A percentile compares a stretch with the other conserved stretches of the same genome.
Evolutionary conservation across 23 tunicate genomes (phyloP).

Genomic region (Aplidium turbinatum): DNA sequence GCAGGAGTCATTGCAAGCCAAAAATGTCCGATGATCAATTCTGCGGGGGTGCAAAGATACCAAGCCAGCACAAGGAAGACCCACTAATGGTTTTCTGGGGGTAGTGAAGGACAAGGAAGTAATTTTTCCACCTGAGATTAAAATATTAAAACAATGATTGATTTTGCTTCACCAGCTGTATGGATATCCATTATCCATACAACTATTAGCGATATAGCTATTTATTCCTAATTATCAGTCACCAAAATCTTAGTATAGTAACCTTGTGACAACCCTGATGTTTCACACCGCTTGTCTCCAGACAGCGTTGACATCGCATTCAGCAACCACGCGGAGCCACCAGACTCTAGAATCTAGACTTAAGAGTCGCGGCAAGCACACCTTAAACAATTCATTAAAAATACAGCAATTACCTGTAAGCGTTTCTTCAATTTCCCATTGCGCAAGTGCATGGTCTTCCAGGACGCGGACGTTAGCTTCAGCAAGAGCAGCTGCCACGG

Average conservation of each 20-base stretch:
- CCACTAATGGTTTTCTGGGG: conserved; percentile 54
- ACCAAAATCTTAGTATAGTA: too few relatives aligned
- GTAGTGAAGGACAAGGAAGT: conserved; percentile 59
- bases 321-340: too few relatives aligned
- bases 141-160: too few relatives aligned
- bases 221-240: too few relatives aligned
- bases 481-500: conserved; percentile 31
- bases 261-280: too few relatives aligned
- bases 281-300: too few relatives aligned
- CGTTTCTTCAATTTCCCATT: conserved; percentile 30
- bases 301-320: too few relatives aligned
- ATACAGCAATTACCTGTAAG: conserved; percentile 29
- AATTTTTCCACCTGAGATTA: conserved; percentile 35
- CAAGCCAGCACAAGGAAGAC: conserved; percentile 55
- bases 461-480: conserved; percentile 57
- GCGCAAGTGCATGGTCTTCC: conserved; percentile 56
- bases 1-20: conserved; percentile 79
- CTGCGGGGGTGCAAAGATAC: conserved; percentile 79
- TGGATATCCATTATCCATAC: too few relatives aligned
- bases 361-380: not conserved
- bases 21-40: conserved; percentile 63
- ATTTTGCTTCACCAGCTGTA: too few relatives aligned
- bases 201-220: too few relatives aligned
- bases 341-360: too few relatives aligned
- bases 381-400: not conserved